Evolutionary conservation across 2,888 invertebrate species (phyloP).

Genomic region (Scrobipalpa atriplicella): DNA sequence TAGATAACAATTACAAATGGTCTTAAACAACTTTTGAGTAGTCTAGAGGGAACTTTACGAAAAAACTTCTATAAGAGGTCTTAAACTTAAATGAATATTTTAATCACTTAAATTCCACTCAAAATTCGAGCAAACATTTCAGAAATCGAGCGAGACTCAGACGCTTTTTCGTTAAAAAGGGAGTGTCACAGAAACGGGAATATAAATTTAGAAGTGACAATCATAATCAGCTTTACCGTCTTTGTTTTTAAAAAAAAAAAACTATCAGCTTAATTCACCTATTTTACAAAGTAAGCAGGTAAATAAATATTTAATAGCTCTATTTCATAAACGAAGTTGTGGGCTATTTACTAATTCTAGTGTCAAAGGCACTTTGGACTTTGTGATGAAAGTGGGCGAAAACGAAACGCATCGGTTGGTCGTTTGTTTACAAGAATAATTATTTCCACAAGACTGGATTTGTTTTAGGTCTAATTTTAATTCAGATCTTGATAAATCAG

Average conservation of each 20-base stretch:
- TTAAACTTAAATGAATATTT: not conserved
- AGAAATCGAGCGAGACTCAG: not conserved
- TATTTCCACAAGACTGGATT: too few species aligned
- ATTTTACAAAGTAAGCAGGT: not conserved
- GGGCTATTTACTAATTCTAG: too few species aligned
- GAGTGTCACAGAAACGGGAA: conserved; percentile 6
- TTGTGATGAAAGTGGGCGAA: too few species aligned
- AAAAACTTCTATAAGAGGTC: too few species aligned
- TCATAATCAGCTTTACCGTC: conserved; percentile 10
- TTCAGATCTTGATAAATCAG: too few species aligned
- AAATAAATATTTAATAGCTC: not conserved
- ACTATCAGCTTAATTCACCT: not conserved
- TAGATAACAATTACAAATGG: not conserved
- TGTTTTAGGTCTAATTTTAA: too few species aligned
- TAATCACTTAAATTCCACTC: not conserved
- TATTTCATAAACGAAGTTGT: too few species aligned
- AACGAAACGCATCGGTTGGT: too few species aligned
- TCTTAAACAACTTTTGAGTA: not conserved
- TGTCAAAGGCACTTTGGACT: too few species aligned
- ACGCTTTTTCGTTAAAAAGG: not conserved
- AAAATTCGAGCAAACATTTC: not conserved
- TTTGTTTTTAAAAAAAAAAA: conserved; percentile 7
- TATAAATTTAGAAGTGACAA: conserved; percentile 11
- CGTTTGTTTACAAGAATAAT: too few species aligned
- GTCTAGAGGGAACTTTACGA: too few species aligned